phyloP scores from a whole-genome alignment of 2,797 vertebrate species.

The Gymnocypris eckloni region DNA sequence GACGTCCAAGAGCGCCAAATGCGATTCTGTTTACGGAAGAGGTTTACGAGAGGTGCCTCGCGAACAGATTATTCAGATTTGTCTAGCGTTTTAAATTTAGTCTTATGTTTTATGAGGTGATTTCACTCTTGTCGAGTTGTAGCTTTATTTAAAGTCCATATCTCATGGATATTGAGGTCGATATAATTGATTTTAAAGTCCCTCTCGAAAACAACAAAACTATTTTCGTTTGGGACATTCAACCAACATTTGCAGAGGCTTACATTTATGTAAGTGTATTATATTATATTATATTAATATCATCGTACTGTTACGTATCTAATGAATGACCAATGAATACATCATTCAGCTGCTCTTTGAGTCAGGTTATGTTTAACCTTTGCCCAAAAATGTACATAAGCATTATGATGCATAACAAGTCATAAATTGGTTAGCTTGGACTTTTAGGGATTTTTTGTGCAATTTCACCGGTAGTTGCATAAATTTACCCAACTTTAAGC shows the following conservation, averaged over 20 bases:
- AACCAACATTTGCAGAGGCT: conserved; percentile 61
- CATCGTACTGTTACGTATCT: not conserved
- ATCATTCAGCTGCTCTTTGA: not conserved
- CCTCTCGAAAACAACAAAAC: conserved; percentile 77
- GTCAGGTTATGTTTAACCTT: not conserved
- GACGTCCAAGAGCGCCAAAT: conserved; percentile 33
- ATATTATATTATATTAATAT: not conserved
- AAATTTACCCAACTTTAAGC: not conserved
- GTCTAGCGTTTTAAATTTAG: not conserved
- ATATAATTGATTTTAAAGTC: conserved; percentile 79
- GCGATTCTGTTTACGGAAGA: conserved; percentile 37
- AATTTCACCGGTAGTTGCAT: not conserved
- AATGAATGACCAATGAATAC: not conserved
- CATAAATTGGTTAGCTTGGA: not conserved
- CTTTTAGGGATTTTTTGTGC: not conserved
- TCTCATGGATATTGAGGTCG: conserved; percentile 68
- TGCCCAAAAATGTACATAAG: not conserved
- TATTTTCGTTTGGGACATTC: conserved; percentile 82
- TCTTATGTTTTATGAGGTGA: not conserved
- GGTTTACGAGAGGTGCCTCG: not conserved
- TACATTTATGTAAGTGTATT: conserved; percentile 73
- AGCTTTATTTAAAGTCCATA: not conserved
- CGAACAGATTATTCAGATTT: not conserved
- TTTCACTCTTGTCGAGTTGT: not conserved
- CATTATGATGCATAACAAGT: not conserved